Base-by-base conservation (phyloP, 2,888 invertebrate species). In the Orthonevra nobilis region DNA sequence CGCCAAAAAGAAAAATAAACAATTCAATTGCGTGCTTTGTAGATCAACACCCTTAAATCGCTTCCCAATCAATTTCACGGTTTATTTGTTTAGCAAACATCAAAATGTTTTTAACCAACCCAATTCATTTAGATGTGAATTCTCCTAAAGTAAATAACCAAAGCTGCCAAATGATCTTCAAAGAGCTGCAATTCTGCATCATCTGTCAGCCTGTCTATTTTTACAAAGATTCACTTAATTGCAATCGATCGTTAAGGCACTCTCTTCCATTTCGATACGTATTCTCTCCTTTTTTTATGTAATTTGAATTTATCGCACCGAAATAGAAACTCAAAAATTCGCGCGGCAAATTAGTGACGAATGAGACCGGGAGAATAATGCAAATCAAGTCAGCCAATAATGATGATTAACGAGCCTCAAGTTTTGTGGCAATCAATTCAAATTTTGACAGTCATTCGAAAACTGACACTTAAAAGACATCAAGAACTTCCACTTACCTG, bases 261-360 rank as follows among this genome's bases (percentile, higher is more conserved):
- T 42, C 58, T 42, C 12, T 32, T 12, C 28, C 19, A 1, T 9
- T 23, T 12, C 14, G 10, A 17, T 12, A n/a, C 10, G 2, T 36
- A 38, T 17, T 52, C 32, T 26, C 42, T 42, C 32, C 42, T 64
- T 54, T 64, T 64, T 64, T 64, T 64, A 63, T 23, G 3, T 23
- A 23, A n/a, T n/a, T n/a, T n/a, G n/a, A n/a, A n/a, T n/a, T n/a
- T n/a, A n/a, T n/a, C 30, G 3, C 28, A 14, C 38, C 26, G 12
- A 42, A 52, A 52, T 32, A 17, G 15, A 48, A 40, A 50, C 14
- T 19, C 1, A 1, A 15, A 38, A 23, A 20, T 26, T 42, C 32
- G 52, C 15, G 20, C 32, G 50, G 23, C 50, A 42, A 64, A 52
- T 64, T 64, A 52, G 40, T 44, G 40, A 42, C 42, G 42, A 40